Base-by-base conservation (phyloP, 2,888 invertebrate species). In the Cryptosula pallasiana region DNA sequence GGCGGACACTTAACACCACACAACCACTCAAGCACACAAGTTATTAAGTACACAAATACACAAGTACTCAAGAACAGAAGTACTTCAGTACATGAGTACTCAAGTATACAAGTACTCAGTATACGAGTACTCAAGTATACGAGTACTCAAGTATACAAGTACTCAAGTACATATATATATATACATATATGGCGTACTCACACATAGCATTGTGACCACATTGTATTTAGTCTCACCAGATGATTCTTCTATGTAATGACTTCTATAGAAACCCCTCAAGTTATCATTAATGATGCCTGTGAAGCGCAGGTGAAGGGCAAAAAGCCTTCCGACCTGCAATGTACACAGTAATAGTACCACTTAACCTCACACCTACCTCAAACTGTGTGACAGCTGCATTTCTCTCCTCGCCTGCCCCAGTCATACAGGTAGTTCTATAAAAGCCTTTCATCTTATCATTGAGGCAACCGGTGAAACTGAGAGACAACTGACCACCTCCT, bases 381-480 rank as follows among this genome's bases (percentile, higher is more conserved):
- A 93, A 94, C 82, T 94, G 93, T 0, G 93, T 93, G 0, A 91
- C 88, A 29, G 92, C 90, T 36, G 91, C 92, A 82, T 90, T 91
- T 72, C 91, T 88, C 81, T 91, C 91, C 76, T 91, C 91, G 13
- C 93, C 94, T 71, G 87, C 85, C 32, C 90, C 79, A 54, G 84
- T 84, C 1, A 83, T 86, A 84, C 94, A 94, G 87, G 93, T 94
- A 86, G 92, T 94, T 71, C 94, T 90, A 86, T 95, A 96, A 76
- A 95, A 90, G n/a, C 96, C 95, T 84, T 92, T 93, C 92, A 95
- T 92, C 85, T 93, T 93, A 81, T 95, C 93, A 83, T 93, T 94
- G 72, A 96, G 89, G 81, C 90, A 90, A 9, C 95, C 95, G n/a
- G 88, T 89, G 82, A 94, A 96, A 74, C 88, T 88, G 78, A 95